phyloP scores from a whole-genome alignment of 2,888 invertebrate genomes.

The Lamellibrachia columna region DNA sequence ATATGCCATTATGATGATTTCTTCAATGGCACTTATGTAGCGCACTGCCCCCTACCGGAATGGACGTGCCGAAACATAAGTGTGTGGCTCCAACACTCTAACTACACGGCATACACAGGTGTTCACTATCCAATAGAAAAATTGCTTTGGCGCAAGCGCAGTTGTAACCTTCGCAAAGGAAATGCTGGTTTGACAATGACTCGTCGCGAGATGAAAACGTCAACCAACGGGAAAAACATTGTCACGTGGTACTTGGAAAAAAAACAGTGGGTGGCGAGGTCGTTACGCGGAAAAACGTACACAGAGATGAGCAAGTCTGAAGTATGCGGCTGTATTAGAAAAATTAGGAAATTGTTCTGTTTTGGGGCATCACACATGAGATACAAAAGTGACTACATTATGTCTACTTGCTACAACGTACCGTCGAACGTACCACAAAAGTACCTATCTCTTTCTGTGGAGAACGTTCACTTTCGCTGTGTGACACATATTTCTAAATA shows the following conservation, averaged over 20 bases:
- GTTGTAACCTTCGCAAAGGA: not conserved
- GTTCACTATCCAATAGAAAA: no score
- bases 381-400: not conserved
- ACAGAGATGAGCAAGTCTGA: not conserved
- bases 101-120: no score
- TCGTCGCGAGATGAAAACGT: not conserved
- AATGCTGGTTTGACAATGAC: not conserved
- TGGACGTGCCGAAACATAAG: no score
- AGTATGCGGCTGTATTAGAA: not conserved
- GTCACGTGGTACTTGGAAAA: not conserved
- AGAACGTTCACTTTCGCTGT: not conserved
- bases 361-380: not conserved
- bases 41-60: no score
- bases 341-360: not conserved
- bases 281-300: not conserved
- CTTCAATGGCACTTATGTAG: no score
- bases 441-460: not conserved
- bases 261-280: not conserved
- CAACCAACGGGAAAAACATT: not conserved
- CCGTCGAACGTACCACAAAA: not conserved
- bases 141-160: not conserved
- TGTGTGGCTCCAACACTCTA: no score
- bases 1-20: no score
- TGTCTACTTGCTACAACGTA: not conserved
- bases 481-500: not conserved